These are phyloP conservation scores for Eutolmus rufibarbis DNA, from an alignment of 2,888 invertebrate genomes.

Conservation along the genomic window DNA sequence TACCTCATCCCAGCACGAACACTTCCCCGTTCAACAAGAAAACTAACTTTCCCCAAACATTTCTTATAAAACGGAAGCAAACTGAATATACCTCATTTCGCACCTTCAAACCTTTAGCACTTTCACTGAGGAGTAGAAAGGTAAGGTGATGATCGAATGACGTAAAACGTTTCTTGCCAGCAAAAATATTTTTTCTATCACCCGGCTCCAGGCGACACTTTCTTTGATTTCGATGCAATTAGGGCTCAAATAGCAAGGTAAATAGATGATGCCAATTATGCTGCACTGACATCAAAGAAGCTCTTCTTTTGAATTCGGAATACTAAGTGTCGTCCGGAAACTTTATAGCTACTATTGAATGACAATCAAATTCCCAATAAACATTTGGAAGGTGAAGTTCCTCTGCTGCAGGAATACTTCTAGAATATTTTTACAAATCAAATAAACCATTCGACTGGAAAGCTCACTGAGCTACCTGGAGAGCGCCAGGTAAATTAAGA, in stretches of 20 bases:
- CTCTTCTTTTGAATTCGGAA: not conserved
- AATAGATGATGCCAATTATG: not conserved
- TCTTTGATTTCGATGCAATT: not conserved
- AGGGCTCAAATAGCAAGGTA: not conserved
- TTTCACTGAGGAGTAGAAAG: not conserved
- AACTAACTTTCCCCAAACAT: not conserved
- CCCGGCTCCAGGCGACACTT: not conserved
- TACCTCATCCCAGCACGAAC: not conserved
- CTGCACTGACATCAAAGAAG: not conserved
- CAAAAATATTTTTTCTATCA: not conserved
- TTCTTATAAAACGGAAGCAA: not conserved
- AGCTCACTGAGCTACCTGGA: not conserved
- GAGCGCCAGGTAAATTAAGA: not conserved
- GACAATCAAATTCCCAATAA: not conserved
- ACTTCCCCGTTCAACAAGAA: not conserved
- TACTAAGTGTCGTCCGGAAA: not conserved
- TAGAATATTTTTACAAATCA: not conserved
- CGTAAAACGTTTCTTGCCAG: not conserved
- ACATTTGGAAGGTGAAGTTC: not conserved
- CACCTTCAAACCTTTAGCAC: not conserved
- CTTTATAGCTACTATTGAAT: not conserved
- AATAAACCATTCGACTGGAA: not conserved
- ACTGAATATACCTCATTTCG: not conserved
- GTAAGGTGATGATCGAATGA: not conserved
- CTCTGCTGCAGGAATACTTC: not conserved